Evolutionary conservation across 2,113 vertebrate species (phyloP), one percentile per base, ranked within the genome.

Genomic region (Hymenochirus boettgeri): DNA sequence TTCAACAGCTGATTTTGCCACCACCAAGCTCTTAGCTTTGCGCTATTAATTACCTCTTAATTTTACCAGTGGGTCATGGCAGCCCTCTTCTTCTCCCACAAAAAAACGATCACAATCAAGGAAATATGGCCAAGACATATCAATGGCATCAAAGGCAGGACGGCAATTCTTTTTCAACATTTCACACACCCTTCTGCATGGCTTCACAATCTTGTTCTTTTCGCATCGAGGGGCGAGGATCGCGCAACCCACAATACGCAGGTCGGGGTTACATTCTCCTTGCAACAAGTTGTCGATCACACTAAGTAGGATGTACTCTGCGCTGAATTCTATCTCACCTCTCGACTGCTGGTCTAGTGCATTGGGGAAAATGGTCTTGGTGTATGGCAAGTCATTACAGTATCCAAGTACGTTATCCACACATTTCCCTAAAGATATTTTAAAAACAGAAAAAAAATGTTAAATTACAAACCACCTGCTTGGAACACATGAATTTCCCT

Each of bases 81-180:
- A 99, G 11, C 92, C 92, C 55, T 99, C 95, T 1, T 88, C 78
- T 0, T 87, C 82, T 0, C 82, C 74, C 0, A 83, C 86, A 0
- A 98, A 98, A 77, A 97, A 97, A 45, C 80, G 90, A 48, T 90
- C 83, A 0, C 96, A 99, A 74, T 98, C 94, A 5, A 99, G 79
- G 75, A 98, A 98, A 75, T 98, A 98, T 26, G 96, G 96, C 96
- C 96, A 99, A 66, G 95, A 93, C 96, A 99, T 99, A 39, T 92
- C 83, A 23, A 99, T 97, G 26, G 84, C 80, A 5, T 97, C 92
- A 11, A 99, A 96, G 35, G 93, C 90, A 0, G 91, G 89, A n/a
- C 64, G 69, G 17, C 96, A 99, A 72, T 77, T 85, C 61, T 79
- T 89, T 27, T 77, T 89, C 61, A 99, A 74, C 1, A 66, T 79